phyloP scores from a whole-genome alignment of 1,140 invertebrate genomes.

The Epicauta chinensis region DNA sequence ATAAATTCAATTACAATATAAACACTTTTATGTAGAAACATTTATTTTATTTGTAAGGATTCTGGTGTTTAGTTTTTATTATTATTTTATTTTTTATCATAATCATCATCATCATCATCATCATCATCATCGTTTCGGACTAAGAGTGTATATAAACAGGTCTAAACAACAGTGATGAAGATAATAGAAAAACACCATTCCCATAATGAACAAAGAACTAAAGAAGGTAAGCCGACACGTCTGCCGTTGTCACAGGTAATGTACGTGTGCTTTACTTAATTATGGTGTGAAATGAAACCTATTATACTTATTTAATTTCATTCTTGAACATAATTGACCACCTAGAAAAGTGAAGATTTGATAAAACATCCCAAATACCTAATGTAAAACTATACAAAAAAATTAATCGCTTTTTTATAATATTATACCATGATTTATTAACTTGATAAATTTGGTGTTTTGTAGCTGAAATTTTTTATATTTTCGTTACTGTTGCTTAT shows the following conservation, averaged over 20 bases:
- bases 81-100: too few relatives aligned
- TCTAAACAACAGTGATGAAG: conserved; percentile 15
- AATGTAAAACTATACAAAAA: conserved; percentile 10
- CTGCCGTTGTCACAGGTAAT: conserved; percentile 16
- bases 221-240: conserved; percentile 16
- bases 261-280: conserved; percentile 18
- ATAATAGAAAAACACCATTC: conserved; percentile 17
- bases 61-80: too few relatives aligned
- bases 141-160: conserved; percentile 14
- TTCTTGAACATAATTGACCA: conserved; percentile 13
- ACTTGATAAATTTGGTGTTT: too few relatives aligned
- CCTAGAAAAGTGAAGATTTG: conserved; percentile 16
- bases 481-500: too few relatives aligned
- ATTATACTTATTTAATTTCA: conserved; percentile 17
- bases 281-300: conserved; percentile 17
- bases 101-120: too few relatives aligned
- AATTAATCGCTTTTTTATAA: conserved; percentile 13
- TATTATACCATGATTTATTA: conserved; percentile 1
- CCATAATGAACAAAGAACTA: conserved; percentile 10
- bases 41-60: too few relatives aligned
- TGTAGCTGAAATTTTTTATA: too few relatives aligned
- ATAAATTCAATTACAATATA: conserved; percentile 10
- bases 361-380: conserved; percentile 6
- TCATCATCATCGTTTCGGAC: conserved; percentile 7
- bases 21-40: too few relatives aligned